Evolutionary conservation across 2,113 vertebrate species (phyloP), one percentile per base, ranked within the genome.

Genomic region (Microtus oregoni): DNA sequence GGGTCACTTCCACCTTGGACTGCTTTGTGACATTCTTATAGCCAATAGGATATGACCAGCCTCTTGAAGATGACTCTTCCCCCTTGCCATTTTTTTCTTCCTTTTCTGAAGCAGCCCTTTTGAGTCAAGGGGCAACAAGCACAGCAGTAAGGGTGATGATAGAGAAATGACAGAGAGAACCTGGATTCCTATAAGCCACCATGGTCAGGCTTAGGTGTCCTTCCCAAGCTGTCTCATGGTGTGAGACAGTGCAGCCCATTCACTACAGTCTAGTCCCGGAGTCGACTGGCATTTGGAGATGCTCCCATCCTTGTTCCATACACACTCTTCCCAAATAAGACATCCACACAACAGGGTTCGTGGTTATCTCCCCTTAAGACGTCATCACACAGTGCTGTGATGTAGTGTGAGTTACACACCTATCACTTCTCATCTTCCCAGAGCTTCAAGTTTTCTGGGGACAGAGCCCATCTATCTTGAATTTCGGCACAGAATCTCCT

Each of bases 51-150:
- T 70, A 15, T 8, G 72, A 35, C 79, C 61, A 89, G 7, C 89
- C 67, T 75, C 35, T 81, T 44, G 8, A 91, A 68, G 9, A 86
- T 9, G 20, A 0, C 32, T 50, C 47, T 52, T 3, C 0, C 20
- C 4, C 32, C 26, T 22, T 22, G 0, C 20, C 44, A 14, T 72
- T 44, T 35, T 35, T 10, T 41, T 22, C 35, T 82, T 83, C 12
- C 35, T 93, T 28, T 79, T 52, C 73, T 61, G 0, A 94, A 92
- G 68, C 85, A 87, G 52, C 50, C 32, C 24, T 75, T 86, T 47
- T 70, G 65, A 88, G 22, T 58, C 44, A 65, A 2, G 41, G 92
- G 61, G 30, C 52, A 72, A 28, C 38, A 73, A n/a, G 2, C 47
- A 19, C 0, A 90, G 10, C 14, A 17, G 24, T 6, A 30, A 50